Conservation (phyloP, 1,140 invertebrate species). For the Drosophila tani region DNA sequence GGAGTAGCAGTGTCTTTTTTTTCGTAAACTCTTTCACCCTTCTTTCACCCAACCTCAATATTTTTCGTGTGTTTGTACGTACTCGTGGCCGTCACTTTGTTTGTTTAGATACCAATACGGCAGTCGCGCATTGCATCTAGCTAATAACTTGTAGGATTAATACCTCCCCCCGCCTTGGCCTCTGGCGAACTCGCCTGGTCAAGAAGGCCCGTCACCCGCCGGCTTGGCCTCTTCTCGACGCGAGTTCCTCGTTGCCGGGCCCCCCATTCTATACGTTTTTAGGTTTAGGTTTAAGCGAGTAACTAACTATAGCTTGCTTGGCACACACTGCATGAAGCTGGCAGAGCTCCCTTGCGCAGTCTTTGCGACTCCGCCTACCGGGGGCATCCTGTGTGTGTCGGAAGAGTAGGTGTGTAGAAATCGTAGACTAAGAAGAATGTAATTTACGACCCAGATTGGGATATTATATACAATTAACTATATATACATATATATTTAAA, state of each 20-base stretch:
- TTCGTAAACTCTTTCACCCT: not conserved
- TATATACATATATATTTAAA: constrained; percentile 47
- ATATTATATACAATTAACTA: constrained; percentile 43
- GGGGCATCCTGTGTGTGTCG: not conserved
- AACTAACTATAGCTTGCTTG: not conserved
- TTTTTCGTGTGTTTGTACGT: constrained; percentile 4
- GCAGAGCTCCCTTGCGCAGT: not conserved
- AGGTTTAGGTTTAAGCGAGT: constrained; percentile 19
- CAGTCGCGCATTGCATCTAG: constrained; percentile 13
- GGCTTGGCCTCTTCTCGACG: constrained; percentile 8
- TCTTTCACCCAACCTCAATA: not conserved
- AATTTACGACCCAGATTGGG: constrained; percentile 45
- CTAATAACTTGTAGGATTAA: constrained; percentile 29
- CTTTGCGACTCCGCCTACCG: not conserved
- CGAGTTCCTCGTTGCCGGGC: constrained; percentile 13
- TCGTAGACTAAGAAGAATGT: constrained; percentile 17
- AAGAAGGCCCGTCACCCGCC: not conserved
- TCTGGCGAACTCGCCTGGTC: constrained; percentile 24
- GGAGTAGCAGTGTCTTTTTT: not conserved
- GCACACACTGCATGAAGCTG: not conserved
- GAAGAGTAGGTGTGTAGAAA: constrained; percentile 14
- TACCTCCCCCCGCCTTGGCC: not conserved
- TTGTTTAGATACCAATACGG: not conserved
- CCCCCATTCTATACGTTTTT: constrained; percentile 8
- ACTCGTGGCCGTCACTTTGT: not conserved